Evolutionary conservation across 2,888 invertebrate species (phyloP).

Genomic region (Phytoseiulus persimilis): DNA sequence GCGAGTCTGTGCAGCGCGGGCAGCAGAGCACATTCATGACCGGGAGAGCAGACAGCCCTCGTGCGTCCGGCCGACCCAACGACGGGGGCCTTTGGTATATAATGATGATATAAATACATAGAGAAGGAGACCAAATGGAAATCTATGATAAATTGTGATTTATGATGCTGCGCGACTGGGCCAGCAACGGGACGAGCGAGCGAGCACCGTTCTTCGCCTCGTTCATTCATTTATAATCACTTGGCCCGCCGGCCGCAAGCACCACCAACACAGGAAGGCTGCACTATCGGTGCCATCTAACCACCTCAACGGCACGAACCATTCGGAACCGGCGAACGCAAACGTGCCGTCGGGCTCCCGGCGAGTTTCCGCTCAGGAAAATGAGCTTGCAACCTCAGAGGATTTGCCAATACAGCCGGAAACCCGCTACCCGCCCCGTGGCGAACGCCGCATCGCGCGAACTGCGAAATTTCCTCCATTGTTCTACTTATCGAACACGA

Average conservation of each 20-base stretch:
- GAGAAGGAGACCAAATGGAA: conserved; percentile 5
- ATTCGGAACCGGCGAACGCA: background rate
- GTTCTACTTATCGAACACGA: too few relatives aligned
- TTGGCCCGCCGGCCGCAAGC: background rate
- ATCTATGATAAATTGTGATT: conserved; percentile 5
- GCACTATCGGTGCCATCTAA: background rate
- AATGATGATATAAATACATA: background rate
- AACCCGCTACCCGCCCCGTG: too few relatives aligned
- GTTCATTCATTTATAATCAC: conserved; percentile 5
- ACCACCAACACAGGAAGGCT: background rate
- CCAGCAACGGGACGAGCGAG: background rate
- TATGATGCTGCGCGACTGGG: background rate
- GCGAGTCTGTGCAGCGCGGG: background rate
- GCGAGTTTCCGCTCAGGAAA: too few relatives aligned
- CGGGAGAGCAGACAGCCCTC: background rate
- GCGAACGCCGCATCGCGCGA: too few relatives aligned
- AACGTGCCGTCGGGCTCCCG: background rate
- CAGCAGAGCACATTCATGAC: background rate
- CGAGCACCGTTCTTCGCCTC: background rate
- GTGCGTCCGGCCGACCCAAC: background rate
- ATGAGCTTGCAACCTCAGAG: too few relatives aligned
- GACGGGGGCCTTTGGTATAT: background rate
- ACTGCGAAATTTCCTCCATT: too few relatives aligned
- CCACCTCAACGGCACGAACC: background rate
- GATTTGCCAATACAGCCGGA: too few relatives aligned